These are phyloP conservation scores for Rotaria socialis DNA, from an alignment of 2,888 invertebrate species.

Conservation along the genomic window DNA sequence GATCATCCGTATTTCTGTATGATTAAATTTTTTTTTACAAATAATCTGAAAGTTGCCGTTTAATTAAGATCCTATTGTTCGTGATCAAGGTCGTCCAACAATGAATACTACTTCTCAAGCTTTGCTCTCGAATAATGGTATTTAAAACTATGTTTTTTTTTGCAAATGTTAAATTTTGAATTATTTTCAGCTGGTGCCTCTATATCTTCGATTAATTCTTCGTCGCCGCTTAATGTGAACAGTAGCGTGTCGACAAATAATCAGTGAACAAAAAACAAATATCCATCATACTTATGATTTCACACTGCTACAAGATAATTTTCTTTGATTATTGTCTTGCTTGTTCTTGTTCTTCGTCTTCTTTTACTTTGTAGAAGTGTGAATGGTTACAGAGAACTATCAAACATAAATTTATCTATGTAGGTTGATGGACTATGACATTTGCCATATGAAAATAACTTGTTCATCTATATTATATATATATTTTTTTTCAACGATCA, in stretches of 20 bases:
- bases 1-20: conserved; percentile 86
- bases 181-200: conserved; percentile 27
- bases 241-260: conserved; percentile 18
- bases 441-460: background rate
- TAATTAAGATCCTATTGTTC: conserved; percentile 15
- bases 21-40: background rate
- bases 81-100: conserved; percentile 18
- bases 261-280: conserved; percentile 18
- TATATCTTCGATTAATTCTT: background rate
- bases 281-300: background rate
- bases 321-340: conserved; percentile 13
- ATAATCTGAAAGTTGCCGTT: background rate
- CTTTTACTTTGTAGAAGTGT: conserved; percentile 14
- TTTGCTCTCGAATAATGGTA: conserved; percentile 7
- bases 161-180: background rate
- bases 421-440: background rate
- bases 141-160: background rate
- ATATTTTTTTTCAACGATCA: background rate
- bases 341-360: background rate
- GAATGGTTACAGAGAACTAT: background rate
- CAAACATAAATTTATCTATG: background rate
- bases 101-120: background rate
- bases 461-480: conserved; percentile 12
- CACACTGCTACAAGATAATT: background rate
- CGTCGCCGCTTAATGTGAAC: conserved; percentile 28